Base-by-base conservation (phyloP, 2,797 vertebrate genomes). In the Dendrocincla fuliginosa region DNA sequence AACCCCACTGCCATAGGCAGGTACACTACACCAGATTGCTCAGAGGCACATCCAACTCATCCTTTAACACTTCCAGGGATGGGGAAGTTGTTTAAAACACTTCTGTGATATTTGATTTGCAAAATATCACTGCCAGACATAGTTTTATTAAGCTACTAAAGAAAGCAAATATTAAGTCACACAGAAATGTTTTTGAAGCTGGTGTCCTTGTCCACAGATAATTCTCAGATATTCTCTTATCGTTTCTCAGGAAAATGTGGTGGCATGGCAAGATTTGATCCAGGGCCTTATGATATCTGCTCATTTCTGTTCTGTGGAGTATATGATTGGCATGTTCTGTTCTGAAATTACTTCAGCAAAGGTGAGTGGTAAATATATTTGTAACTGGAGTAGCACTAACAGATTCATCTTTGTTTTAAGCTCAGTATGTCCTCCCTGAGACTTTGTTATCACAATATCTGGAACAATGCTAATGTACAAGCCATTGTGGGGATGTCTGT, bases 401-500 rank as follows among this genome's bases (percentile, higher is more conserved):
- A 25, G 30, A 41, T 60, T 68, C 2, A 52, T 46, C 14, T 49
- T 17, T n/a, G 10, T 53, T 69, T 80, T 53, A 75, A 56, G 41
- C 17, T 82, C 41, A 68, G 0, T 33, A 64, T 46, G 12, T 71
- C 47, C 17, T 75, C 15, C 6, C 7, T 78, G 25, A 82, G 33
- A 63, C 20, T 42, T 73, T 39, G 17, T 55, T 83, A 53, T 9
- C 19, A 52, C 6, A 6, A 85, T 12, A 27, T 71, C n/a, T 16
- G 65, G 22, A 73, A 22, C 10, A 32, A 33, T 7, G 37, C 2
- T 52, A 63, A 73, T 23, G 16, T 33, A 56, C 7, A 32, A 61
- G 13, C 27, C 16, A 12, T 11, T 20, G 11, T 0, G 2, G 2
- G 2, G 10, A 39, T 42, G 27, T 42, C 14, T 84, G 13, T 53